Base-by-base conservation (phyloP, 1,140 invertebrate species). In the Pollicipes pollicipes region DNA sequence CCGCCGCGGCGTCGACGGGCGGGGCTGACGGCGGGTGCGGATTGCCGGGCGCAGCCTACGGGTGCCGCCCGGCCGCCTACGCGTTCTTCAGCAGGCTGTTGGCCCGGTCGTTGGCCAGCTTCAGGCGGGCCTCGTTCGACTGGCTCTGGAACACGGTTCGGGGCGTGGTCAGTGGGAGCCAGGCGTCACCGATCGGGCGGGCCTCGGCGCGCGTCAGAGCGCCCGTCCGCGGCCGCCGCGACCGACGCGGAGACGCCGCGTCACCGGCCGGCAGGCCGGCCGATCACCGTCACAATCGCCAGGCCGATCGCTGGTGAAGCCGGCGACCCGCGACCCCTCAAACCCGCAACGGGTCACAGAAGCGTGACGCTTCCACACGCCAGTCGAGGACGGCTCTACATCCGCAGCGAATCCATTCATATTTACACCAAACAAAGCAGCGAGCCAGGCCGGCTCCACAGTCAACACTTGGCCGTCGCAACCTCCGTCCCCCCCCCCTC, bases 111-210 rank as follows among this genome's bases (percentile, higher is more conserved):
- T 90, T 90, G 76, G 88, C 89, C 78, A 89, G 85, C 78, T 87
- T 87, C 87, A 91, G 90, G 84, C 89, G 86, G 76, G 88, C 87
- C 82, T 88, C 87, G 82, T 90, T 90, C 81, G 88, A 89, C 76
- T 88, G 27, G 16, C 66, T 68, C 70, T 71, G 70, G 27, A 66
- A 66, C 58, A 71, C 69, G 29, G 21, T n/a, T n/a, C n/a, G n/a
- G n/a, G n/a, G n/a, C n/a, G n/a, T n/a, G n/a, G n/a, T n/a, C n/a
- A n/a, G n/a, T n/a, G n/a, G n/a, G n/a, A n/a, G n/a, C n/a, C n/a
- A n/a, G n/a, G n/a, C n/a, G n/a, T n/a, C n/a, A n/a, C n/a, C n/a
- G n/a, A n/a, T n/a, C n/a, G n/a, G n/a, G n/a, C n/a, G n/a, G n/a
- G n/a, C n/a, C n/a, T n/a, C n/a, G n/a, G n/a, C n/a, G n/a, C n/a